Evolutionary conservation across 2,113 vertebrate species (phyloP).

Genomic region (Paratilapia polleni): DNA sequence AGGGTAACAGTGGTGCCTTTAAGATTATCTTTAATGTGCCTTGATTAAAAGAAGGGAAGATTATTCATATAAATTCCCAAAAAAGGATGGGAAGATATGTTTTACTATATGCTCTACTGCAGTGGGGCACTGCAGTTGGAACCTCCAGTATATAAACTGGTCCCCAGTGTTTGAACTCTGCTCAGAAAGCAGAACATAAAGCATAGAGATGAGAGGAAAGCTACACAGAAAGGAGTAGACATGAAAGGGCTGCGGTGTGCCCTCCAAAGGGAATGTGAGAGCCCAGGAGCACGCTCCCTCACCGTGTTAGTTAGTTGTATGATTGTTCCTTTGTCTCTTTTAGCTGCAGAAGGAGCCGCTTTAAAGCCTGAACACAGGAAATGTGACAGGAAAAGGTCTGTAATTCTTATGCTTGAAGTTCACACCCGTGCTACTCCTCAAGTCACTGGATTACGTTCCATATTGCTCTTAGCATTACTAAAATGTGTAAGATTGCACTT

Average conservation of each 20-base stretch:
- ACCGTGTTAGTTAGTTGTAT: slow-evolving; percentile 64
- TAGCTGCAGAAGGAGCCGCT: slow-evolving; percentile 55
- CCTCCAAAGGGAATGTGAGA: slow-evolving; percentile 71
- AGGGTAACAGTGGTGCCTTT: slow-evolving; percentile 21
- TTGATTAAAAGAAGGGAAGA: slow-evolving; percentile 45
- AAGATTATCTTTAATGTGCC: slow-evolving; percentile 17
- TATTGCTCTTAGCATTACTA: slow-evolving; percentile 4
- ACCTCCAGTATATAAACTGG: slow-evolving; percentile 73
- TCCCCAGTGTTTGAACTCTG: slow-evolving; percentile 77
- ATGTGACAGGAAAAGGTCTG: slow-evolving; percentile 34
- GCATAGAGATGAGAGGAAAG: slow-evolving; percentile 74
- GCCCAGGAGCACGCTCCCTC: slow-evolving; percentile 66
- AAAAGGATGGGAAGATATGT: slow-evolving; percentile 31
- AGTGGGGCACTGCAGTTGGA: slow-evolving; percentile 64
- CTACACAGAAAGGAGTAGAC: slow-evolving; percentile 55
- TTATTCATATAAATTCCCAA: slow-evolving; percentile 26
- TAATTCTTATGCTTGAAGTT: slow-evolving; percentile 45
- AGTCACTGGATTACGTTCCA: slow-evolving; percentile 18
- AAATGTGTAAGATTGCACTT: slow-evolving; percentile 30
- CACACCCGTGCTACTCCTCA: slow-evolving; percentile 27
- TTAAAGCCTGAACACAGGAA: slow-evolving; percentile 48
- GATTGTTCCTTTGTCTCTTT: slow-evolving; percentile 76
- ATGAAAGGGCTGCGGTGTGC: slow-evolving; percentile 69
- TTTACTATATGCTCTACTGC: slow-evolving; percentile 62
- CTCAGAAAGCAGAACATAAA: slow-evolving; percentile 77